Conservation (phyloP, 2,113 vertebrate species). For the Glareola pratincola region DNA sequence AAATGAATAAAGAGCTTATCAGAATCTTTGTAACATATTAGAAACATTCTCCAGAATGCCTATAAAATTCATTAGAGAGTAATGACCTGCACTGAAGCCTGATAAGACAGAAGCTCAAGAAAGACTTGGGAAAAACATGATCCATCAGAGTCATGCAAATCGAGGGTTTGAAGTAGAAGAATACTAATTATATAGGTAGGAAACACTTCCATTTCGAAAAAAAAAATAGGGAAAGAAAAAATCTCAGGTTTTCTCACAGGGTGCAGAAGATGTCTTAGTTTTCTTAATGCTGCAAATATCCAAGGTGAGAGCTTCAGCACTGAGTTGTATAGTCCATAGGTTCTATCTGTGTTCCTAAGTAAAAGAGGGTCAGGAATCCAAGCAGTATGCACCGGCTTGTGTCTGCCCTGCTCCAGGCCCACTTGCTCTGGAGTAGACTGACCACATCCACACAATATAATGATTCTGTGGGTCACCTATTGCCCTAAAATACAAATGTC, state of each 20-base stretch:
- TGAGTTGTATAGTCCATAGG: not conserved
- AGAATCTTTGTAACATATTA: conserved; percentile 15
- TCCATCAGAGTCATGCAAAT: conserved; percentile 6
- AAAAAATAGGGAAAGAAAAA: not conserved
- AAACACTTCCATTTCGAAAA: not conserved
- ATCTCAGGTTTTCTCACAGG: not conserved
- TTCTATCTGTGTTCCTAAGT: not conserved
- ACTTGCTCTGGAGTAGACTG: not conserved
- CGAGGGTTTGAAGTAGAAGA: not conserved
- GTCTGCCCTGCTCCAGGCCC: not conserved
- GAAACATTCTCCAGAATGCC: conserved; percentile 50
- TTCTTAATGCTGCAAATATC: not conserved
- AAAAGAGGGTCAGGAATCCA: not conserved
- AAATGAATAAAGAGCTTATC: conserved; percentile 33
- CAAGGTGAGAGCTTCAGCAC: not conserved
- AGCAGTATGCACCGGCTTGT: not conserved
- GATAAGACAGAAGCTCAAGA: conserved; percentile 31
- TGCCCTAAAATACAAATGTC: not conserved
- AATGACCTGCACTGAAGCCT: conserved; percentile 12
- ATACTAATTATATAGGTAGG: not conserved
- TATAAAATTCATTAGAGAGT: conserved; percentile 50
- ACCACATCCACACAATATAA: accelerated
- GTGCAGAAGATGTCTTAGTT: not conserved
- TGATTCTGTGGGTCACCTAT: not conserved
- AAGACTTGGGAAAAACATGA: conserved; percentile 2